Evolutionary conservation across 2,113 vertebrate genomes (phyloP).

Genomic region (Paratilapia polleni): DNA sequence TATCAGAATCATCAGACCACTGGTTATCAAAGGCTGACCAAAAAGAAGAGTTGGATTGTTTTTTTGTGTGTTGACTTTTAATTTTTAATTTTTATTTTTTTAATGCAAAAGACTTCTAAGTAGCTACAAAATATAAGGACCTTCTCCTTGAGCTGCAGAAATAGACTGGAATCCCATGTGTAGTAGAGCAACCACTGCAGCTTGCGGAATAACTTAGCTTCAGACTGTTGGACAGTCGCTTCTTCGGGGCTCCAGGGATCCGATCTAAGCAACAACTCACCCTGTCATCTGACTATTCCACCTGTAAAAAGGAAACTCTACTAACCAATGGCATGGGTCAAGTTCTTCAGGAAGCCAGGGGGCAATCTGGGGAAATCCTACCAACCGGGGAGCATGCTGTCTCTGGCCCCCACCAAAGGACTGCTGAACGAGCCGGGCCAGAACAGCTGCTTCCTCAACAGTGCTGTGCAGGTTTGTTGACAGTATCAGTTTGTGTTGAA

Average conservation of each 20-base stretch:
- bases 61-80: neutral
- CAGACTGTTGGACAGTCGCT: constrained; percentile 37
- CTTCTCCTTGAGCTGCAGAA: constrained; percentile 38
- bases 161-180: constrained; percentile 71
- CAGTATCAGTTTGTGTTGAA: neutral
- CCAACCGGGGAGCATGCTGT: constrained; percentile 94
- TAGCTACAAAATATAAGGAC: neutral
- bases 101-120: neutral
- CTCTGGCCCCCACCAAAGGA: constrained; percentile 95
- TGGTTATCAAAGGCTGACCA: constrained; percentile 23
- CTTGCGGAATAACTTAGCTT: constrained; percentile 72
- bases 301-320: constrained; percentile 49
- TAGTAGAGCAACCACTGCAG: constrained; percentile 56
- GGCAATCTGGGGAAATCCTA: constrained; percentile 93
- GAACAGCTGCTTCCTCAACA: constrained; percentile 99
- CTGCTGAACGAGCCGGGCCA: constrained; percentile 96
- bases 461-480: constrained; percentile 94
- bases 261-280: constrained; percentile 17
- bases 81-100: neutral
- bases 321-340: constrained; percentile 93
- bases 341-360: constrained; percentile 90
- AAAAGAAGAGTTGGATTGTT: constrained; percentile 53
- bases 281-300: constrained; percentile 19
- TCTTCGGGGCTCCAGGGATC: constrained; percentile 5
- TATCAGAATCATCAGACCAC: constrained; percentile 19